These are phyloP conservation scores for Sciaenops ocellatus DNA, from an alignment of 2,797 vertebrate genomes.

Conservation along the genomic window DNA sequence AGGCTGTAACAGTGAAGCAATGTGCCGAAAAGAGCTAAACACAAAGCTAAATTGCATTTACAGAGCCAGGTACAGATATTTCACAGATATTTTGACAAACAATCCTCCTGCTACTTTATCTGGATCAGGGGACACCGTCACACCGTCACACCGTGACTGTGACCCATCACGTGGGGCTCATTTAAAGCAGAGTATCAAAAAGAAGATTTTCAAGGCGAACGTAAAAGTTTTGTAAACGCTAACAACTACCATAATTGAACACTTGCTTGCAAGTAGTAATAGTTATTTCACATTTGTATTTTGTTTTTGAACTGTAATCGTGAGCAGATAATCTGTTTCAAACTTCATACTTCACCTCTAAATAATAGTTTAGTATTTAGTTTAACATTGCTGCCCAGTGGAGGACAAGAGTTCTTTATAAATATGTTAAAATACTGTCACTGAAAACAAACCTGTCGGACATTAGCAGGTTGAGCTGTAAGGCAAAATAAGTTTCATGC, in stretches of 20 bases:
- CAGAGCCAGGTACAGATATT: conserved; percentile 10
- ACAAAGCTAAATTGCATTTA: conserved; percentile 30
- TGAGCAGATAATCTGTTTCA: conserved; percentile 27
- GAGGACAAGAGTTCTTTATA: conserved; percentile 13
- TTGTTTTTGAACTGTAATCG: neutral
- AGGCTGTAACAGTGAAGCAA: neutral
- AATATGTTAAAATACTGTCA: conserved; percentile 23
- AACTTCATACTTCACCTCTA: conserved; percentile 60
- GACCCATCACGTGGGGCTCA: neutral
- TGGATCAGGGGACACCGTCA: neutral
- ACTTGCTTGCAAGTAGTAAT: neutral
- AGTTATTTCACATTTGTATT: neutral
- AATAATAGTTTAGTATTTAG: conserved; percentile 37
- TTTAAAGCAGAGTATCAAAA: conserved; percentile 2
- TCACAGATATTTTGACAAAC: conserved; percentile 25
- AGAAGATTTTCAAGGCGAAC: conserved; percentile 36
- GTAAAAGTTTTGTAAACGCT: conserved; percentile 37
- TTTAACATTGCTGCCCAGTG: conserved; percentile 18
- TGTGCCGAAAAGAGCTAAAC: neutral
- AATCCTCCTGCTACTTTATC: conserved; percentile 3
- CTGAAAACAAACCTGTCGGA: conserved; percentile 33
- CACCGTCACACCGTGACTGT: conserved; percentile 17
- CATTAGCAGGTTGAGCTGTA: conserved; percentile 27
- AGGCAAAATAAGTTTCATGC: conserved; percentile 38
- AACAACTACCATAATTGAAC: neutral